phyloP scores from a whole-genome alignment of 2,888 invertebrate species.

The Therioaphis trifolii region DNA sequence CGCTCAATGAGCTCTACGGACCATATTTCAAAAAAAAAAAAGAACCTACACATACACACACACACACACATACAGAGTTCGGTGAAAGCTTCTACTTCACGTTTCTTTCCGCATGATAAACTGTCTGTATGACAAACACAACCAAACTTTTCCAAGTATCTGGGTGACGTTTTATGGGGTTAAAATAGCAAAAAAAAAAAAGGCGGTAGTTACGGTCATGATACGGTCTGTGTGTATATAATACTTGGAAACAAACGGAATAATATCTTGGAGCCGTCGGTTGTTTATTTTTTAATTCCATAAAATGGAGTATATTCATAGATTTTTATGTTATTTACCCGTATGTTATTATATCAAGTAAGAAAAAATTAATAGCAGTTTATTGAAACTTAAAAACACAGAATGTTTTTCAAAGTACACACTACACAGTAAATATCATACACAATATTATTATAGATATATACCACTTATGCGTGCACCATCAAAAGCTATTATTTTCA shows the following conservation, averaged over 20 bases:
- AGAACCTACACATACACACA: no score
- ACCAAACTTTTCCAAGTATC: slow-evolving; percentile 55
- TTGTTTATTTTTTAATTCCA: slow-evolving; percentile 46
- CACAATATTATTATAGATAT: no score
- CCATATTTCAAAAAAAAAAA: slow-evolving; percentile 62
- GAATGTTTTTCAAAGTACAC: neutral
- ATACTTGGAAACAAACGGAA: slow-evolving; percentile 35
- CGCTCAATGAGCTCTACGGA: slow-evolving; percentile 66
- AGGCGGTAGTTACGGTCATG: neutral
- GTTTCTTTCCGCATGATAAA: slow-evolving; percentile 62
- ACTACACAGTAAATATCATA: neutral
- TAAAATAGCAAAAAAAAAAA: slow-evolving; percentile 49
- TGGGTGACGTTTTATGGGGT: slow-evolving; percentile 52
- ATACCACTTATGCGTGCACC: no score
- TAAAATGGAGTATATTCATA: no score
- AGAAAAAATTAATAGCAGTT: slow-evolving; percentile 6
- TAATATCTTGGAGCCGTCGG: slow-evolving; percentile 1
- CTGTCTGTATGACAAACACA: slow-evolving; percentile 57
- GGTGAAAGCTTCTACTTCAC: slow-evolving; percentile 58
- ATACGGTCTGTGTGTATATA: neutral
- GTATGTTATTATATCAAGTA: neutral
- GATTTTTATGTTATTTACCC: neutral
- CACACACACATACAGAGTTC: slow-evolving; percentile 24
- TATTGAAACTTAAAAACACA: neutral
- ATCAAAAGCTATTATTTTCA: no score